A percentile compares a stretch with the other conserved stretches of the same genome.
These are phyloP conservation scores for Masnerella sp. DNA, from an alignment of 2,888 invertebrate species.

Conservation along the genomic window DNA sequence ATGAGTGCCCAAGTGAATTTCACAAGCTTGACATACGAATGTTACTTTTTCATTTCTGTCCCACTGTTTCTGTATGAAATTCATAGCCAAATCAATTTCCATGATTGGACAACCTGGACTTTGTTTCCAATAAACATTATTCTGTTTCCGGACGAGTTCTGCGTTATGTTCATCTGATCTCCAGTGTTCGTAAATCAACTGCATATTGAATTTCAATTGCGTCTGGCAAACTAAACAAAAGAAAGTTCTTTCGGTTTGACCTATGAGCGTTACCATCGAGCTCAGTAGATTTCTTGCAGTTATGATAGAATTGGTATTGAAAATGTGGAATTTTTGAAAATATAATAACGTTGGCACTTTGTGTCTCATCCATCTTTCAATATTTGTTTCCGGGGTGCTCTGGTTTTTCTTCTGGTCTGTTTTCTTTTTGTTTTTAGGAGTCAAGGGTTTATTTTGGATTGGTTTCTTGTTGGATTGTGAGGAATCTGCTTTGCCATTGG, in stretches of 20 bases:
- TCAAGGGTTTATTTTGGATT: neutral
- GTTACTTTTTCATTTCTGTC: neutral
- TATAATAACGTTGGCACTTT: neutral
- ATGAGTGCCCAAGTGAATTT: neutral
- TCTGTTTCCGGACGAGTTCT: neutral
- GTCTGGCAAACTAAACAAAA: constrained; percentile 38
- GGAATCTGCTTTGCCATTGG: too few species aligned
- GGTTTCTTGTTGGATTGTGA: too few species aligned
- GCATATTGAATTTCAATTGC: constrained; percentile 12
- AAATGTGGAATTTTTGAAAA: constrained; percentile 3
- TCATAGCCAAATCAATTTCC: constrained; percentile 4
- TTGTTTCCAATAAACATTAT: constrained; percentile 1
- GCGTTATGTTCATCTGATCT: constrained; percentile 17
- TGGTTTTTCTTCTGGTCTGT: neutral
- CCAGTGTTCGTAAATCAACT: constrained; percentile 52
- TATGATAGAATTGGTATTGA: neutral
- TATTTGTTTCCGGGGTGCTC: too few species aligned
- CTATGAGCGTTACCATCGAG: constrained; percentile 8
- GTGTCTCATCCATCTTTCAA: too few species aligned
- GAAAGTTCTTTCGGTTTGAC: neutral
- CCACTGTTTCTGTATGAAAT: constrained; percentile 18
- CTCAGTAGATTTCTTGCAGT: neutral
- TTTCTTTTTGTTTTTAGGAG: neutral
- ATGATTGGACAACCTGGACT: neutral
- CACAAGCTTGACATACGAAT: constrained; percentile 36